Conservation (phyloP, 2,888 invertebrate genomes). For the Dioctria rufipes region DNA sequence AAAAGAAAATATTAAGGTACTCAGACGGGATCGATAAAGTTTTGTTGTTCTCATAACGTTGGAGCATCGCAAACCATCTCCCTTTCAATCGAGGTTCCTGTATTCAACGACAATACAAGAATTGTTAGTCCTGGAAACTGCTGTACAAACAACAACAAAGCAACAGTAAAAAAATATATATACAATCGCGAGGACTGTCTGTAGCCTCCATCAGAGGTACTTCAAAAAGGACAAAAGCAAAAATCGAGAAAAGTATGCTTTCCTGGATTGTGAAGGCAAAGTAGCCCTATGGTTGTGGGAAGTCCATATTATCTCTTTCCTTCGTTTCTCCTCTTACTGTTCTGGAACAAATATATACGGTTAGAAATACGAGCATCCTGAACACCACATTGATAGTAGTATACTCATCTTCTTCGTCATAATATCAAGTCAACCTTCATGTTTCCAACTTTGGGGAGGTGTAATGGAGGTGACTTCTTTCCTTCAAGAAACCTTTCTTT, state of each 20-base stretch:
- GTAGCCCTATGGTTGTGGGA: conserved; percentile 31
- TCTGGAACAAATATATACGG: neutral
- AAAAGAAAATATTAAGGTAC: conserved; percentile 55
- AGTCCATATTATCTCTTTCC: conserved; percentile 20
- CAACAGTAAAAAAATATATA: conserved; percentile 22
- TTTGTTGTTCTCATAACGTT: conserved; percentile 57
- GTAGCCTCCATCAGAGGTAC: conserved; percentile 22
- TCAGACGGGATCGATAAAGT: conserved; percentile 59
- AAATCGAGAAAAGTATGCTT: conserved; percentile 46
- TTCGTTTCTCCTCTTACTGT: neutral
- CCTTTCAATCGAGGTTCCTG: conserved; percentile 41
- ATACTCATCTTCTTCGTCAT: conserved; percentile 46
- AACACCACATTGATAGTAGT: neutral
- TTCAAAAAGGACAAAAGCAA: conserved; percentile 45
- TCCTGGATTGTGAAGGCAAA: conserved; percentile 28
- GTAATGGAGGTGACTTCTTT: conserved; percentile 23
- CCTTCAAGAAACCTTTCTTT: conserved; percentile 22
- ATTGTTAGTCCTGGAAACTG: conserved; percentile 14
- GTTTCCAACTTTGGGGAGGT: conserved; percentile 21
- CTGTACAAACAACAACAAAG: conserved; percentile 17
- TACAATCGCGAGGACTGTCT: conserved; percentile 46
- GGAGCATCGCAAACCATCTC: conserved; percentile 46
- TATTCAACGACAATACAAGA: conserved; percentile 26
- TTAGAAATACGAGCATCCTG: neutral
- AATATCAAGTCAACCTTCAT: conserved; percentile 45